Base-by-base conservation (phyloP, 2,888 invertebrate species). In the Andrena camellia region DNA sequence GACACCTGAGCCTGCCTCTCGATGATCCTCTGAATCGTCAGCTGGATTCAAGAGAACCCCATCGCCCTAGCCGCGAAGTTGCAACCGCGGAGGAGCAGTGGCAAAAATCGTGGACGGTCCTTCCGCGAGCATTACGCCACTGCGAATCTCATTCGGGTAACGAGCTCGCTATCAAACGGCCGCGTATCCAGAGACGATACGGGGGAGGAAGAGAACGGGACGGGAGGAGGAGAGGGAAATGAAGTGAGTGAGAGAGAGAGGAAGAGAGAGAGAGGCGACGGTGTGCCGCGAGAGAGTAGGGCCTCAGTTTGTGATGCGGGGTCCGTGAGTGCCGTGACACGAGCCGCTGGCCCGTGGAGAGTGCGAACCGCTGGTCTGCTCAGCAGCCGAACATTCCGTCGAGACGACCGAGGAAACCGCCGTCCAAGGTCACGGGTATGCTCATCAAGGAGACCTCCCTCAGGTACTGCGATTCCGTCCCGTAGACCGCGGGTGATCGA, bases 371-470 rank as follows among this genome's bases (percentile, higher is more conserved):
- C 85, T 50, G 86, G 87, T 86, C 89, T 87, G 78, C 81, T 85
- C 83, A 85, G 70, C 80, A 69, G 81, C 84, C 77, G 75, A 79
- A 13, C 87, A 71, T 86, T 86, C 77, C 84, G 71, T 35, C 81
- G 81, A 85, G 81, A 86, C 89, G 81, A 69, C 76, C 83, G 85
- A 79, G 78, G 70, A 84, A 85, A 86, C 68, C 33, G 54, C 84
- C 50, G 68, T 26, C 67, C 87, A 86, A 87, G 86, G 87, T 89
- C 86, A 78, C 86, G 88, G 86, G 85, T 86, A 94, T 94, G 94
- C 92, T 94, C 77, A 93, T 93, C 90, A 94, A 94, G 91, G 93
- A 93, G 85, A 93, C 93, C 54, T 94, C 94, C 77, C 90, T 93
- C 88, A 94, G 94, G 94, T 94, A 92, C 68, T 23, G 29, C 77